A percentile compares a stretch with the other conserved stretches of the same genome.
phyloP scores from a whole-genome alignment of 1,140 invertebrate species.

The Cylas formicarius region DNA sequence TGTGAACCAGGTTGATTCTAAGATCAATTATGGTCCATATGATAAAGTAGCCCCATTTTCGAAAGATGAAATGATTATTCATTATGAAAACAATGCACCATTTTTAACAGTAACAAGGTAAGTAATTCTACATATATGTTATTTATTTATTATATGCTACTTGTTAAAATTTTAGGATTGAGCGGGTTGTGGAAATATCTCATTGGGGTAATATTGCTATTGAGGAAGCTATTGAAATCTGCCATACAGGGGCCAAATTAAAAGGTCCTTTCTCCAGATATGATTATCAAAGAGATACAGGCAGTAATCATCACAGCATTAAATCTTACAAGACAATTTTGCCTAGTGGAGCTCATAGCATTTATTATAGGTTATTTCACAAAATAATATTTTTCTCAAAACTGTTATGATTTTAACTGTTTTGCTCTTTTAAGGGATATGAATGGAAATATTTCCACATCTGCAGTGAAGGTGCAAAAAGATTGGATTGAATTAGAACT shows the following conservation, averaged over 20 bases:
- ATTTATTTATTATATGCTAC: not conserved
- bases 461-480: conserved; percentile 76
- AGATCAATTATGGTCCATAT: conserved; percentile 82
- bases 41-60: conserved; percentile 54
- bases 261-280: conserved; percentile 94
- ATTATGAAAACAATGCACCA: conserved; percentile 95
- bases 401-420: conserved; percentile 10
- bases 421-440: conserved; percentile 59
- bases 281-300: conserved; percentile 88
- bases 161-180: conserved; percentile 45
- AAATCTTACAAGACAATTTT: conserved; percentile 89
- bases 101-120: conserved; percentile 78
- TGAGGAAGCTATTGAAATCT: conserved; percentile 87
- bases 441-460: conserved; percentile 99
- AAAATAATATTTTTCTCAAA: not conserved
- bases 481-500: conserved; percentile 94
- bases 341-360: conserved; percentile 63
- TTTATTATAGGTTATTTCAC: conserved; percentile 34
- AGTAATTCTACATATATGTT: conserved; percentile 1
- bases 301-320: conserved; percentile 77
- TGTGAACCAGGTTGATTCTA: conserved; percentile 66
- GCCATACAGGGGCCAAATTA: conserved; percentile 86
- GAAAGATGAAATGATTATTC: conserved; percentile 63
- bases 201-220: conserved; percentile 99
- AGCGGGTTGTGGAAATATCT: conserved; percentile 89